A percentile compares a stretch with the other conserved stretches of the same genome.
Conservation (phyloP, 2,888 invertebrate species). For the Bimastos eiseni region DNA sequence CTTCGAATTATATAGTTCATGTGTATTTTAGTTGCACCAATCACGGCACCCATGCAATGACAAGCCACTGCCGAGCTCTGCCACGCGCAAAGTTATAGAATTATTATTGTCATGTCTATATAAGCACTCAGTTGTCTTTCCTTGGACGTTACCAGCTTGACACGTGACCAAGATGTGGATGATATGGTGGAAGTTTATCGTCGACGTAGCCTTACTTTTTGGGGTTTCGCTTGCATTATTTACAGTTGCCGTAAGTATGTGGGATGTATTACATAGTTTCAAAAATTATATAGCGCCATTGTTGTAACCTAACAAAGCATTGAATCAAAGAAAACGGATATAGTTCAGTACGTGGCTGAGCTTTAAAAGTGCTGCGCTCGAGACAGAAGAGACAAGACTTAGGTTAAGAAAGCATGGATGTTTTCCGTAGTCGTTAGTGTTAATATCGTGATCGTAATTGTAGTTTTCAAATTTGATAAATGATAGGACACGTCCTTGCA, state of each 20-base stretch:
- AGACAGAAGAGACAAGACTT: background rate
- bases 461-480: background rate
- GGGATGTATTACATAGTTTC: background rate
- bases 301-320: background rate
- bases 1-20: no score
- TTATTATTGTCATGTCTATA: no score
- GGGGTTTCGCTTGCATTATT: background rate
- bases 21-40: no score
- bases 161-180: background rate
- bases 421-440: background rate
- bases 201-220: background rate
- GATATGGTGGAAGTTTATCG: background rate
- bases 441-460: background rate
- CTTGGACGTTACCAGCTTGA: background rate
- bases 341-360: background rate
- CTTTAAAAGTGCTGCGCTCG: background rate
- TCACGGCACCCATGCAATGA: no score
- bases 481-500: background rate
- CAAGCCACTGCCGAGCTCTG: no score
- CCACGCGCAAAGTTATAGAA: no score
- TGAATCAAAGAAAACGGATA: background rate
- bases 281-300: background rate
- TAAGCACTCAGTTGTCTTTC: background rate
- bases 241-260: slow-evolving; percentile 13
- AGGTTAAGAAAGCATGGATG: background rate